These are phyloP conservation scores for Glomeris maerens DNA, from an alignment of 1,140 invertebrate species.

Conservation along the genomic window DNA sequence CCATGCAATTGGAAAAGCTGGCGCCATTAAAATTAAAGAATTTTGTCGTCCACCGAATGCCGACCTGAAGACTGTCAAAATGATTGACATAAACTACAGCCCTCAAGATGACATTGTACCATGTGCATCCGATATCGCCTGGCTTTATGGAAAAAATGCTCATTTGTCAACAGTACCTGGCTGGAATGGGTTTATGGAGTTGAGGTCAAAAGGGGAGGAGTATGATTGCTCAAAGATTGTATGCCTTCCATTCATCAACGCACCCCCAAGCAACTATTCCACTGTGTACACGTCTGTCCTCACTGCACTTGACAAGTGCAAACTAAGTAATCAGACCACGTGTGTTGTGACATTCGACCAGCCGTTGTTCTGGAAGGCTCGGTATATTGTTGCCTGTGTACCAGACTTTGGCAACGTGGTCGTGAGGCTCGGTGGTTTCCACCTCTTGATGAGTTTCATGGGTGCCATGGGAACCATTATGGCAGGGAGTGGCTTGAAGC, in stretches of 20 bases:
- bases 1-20: neutral
- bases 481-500: slow-evolving; percentile 27
- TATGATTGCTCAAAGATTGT: too few species aligned
- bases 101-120: neutral
- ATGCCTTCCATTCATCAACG: too few species aligned
- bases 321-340: neutral
- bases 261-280: too few species aligned
- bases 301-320: neutral
- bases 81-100: neutral
- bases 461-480: slow-evolving; percentile 29
- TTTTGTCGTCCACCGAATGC: neutral
- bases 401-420: slow-evolving; percentile 4
- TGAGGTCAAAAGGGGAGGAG: too few species aligned
- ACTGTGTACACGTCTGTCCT: neutral
- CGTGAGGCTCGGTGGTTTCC: slow-evolving; percentile 18
- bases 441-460: slow-evolving; percentile 18
- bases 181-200: neutral
- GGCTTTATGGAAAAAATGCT: neutral
- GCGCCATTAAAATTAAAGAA: neutral
- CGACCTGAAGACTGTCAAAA: neutral
- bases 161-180: neutral
- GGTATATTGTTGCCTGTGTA: slow-evolving; percentile 2
- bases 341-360: slow-evolving; percentile 15
- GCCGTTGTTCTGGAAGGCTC: slow-evolving; percentile 11
- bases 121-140: neutral